Base-by-base conservation (phyloP, 2,797 vertebrate species). In the Oophaga sylvatica region DNA sequence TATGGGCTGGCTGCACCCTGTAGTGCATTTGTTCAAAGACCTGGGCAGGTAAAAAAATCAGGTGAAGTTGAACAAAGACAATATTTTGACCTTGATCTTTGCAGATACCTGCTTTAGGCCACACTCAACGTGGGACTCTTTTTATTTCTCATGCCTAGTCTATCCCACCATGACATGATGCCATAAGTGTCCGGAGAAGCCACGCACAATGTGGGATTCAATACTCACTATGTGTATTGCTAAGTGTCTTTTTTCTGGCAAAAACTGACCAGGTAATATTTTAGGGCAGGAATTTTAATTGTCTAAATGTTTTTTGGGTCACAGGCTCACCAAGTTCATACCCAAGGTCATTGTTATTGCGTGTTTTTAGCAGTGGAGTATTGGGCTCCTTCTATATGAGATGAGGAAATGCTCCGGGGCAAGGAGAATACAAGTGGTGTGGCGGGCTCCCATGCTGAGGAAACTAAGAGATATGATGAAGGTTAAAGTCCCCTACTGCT, bases 261-360 rank as follows among this genome's bases (percentile, higher is more conserved):
- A 79, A 75, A 35, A 45, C 19, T 4, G 41, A 31, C 65, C 63
- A 60, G 77, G 77, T 59, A 70, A 86, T 26, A 35, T 79, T 20
- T 41, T 7, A 71, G 20, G 41, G 12, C 76, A n/a, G 77, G 84
- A 71, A 86, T 86, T 56, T 86, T 86, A 86, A 86, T 86, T 80
- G 84, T 29, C 45, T 60, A 70, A 85, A 85, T 60, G 56, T 70
- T 70, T 79, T 17, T 13, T 48, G 80, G 84, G 77, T 56, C 77
- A 85, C 41, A 57, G 57, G 84, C 45, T 65, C 48, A 17, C 63
- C 6, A n/a, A 35, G 84, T 59, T 59, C 65, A 31, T 26, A 1
- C 48, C 12, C 22, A 31, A n/a, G 84, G 84, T 80, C 84, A 86
- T 45, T 60, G 15, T 57, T 80, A 80, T 60, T 80, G 68, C 80